Evolutionary conservation across 2,888 invertebrate genomes (phyloP).

Genomic region (Serripes groenlandicus): DNA sequence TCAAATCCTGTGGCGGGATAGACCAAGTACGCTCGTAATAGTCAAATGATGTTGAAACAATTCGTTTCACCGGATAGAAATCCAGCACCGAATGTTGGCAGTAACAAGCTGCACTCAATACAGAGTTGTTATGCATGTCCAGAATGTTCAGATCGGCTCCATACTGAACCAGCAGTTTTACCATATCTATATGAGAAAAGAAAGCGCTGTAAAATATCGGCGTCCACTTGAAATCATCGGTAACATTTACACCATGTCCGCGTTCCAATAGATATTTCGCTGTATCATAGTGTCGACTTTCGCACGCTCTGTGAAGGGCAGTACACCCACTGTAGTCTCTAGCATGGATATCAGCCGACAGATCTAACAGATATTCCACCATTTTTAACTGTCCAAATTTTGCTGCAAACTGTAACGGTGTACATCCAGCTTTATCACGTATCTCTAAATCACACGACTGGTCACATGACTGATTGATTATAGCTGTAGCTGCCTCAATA

Average conservation of each 20-base stretch:
- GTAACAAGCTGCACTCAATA: conserved; percentile 48
- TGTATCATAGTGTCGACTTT: conserved; percentile 36
- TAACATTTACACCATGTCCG: conserved; percentile 50
- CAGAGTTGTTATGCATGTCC: conserved; percentile 35
- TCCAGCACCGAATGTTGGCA: conserved; percentile 16
- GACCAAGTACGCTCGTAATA: conserved; percentile 49
- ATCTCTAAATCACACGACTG: conserved; percentile 39
- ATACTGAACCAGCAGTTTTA: conserved; percentile 41
- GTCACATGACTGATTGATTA: conserved; percentile 26
- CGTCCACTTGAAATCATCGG: conserved; percentile 58
- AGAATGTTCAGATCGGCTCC: conserved; percentile 45
- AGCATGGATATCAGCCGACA: conserved; percentile 33
- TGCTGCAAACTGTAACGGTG: conserved; percentile 54
- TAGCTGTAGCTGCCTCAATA: conserved; percentile 33
- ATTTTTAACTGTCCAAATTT: conserved; percentile 44
- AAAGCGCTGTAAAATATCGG: conserved; percentile 63
- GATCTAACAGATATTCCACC: conserved; percentile 49
- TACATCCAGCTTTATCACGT: conserved; percentile 49
- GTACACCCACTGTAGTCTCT: conserved; percentile 52
- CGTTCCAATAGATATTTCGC: conserved; percentile 42
- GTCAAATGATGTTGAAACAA: conserved; percentile 47
- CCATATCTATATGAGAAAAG: conserved; percentile 43
- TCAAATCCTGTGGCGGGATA: conserved; percentile 48
- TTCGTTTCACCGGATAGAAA: conserved; percentile 31
- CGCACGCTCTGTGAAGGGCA: conserved; percentile 60